A percentile compares a stretch with the other conserved stretches of the same genome.
These are phyloP conservation scores for Scaptomyza pallida DNA, from an alignment of 1,140 invertebrate species.

Conservation along the genomic window DNA sequence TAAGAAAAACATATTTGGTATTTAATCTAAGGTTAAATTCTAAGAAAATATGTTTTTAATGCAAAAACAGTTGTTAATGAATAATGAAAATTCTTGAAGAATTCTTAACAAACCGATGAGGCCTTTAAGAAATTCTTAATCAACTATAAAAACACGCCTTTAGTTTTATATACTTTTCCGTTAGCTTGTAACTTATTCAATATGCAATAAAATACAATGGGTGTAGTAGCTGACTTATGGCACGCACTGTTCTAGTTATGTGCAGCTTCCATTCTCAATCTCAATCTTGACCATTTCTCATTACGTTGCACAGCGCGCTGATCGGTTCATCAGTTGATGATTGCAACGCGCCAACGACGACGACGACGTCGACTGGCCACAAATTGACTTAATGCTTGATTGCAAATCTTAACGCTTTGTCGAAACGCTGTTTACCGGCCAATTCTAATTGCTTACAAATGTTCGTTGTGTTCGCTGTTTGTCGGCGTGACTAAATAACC, in stretches of 20 bases:
- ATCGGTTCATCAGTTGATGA: slow-evolving; percentile 39
- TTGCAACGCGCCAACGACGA: slow-evolving; percentile 51
- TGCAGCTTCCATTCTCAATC: slow-evolving; percentile 32
- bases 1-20: too few species aligned
- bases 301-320: slow-evolving; percentile 32
- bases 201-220: not conserved
- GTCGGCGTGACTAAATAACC: slow-evolving; percentile 48
- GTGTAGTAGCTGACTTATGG: slow-evolving; percentile 7
- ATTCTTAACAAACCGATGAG: too few species aligned
- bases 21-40: too few species aligned
- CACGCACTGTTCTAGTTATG: slow-evolving; percentile 25
- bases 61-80: too few species aligned
- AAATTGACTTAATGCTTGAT: slow-evolving; percentile 79
- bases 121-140: too few species aligned
- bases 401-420: slow-evolving; percentile 75
- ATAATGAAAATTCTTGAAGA: too few species aligned
- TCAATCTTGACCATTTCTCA: slow-evolving; percentile 20
- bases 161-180: too few species aligned
- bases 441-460: slow-evolving; percentile 78
- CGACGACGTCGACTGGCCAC: slow-evolving; percentile 41
- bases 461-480: slow-evolving; percentile 28
- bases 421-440: slow-evolving; percentile 68
- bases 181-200: too few species aligned
- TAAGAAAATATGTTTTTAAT: too few species aligned
- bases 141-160: too few species aligned